phyloP scores from a whole-genome alignment of 2,888 invertebrate genomes.

The Panopea generosa region DNA sequence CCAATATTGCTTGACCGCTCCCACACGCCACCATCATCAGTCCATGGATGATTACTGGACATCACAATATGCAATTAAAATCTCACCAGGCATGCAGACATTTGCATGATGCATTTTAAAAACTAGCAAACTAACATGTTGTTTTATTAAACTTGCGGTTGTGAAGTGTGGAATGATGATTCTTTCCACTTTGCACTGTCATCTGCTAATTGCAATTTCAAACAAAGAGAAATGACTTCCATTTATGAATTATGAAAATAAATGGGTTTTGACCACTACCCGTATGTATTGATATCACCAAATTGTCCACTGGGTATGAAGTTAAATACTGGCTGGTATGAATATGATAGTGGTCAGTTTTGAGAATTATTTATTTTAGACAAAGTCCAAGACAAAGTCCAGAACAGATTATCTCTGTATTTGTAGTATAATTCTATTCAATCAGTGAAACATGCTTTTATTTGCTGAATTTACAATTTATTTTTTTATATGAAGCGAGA shows the following conservation, averaged over 20 bases:
- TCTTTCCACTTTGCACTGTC: slow-evolving; percentile 12
- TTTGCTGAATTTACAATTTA: too few species aligned
- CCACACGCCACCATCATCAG: slow-evolving; percentile 1
- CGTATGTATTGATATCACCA: slow-evolving; percentile 30
- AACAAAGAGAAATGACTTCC: slow-evolving; percentile 19
- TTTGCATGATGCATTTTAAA: slow-evolving; percentile 10
- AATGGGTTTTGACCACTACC: slow-evolving; percentile 27
- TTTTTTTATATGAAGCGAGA: too few species aligned
- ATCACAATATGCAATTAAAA: slow-evolving; percentile 5
- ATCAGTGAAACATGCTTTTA: too few species aligned
- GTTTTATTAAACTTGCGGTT: slow-evolving; percentile 5
- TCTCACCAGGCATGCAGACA: slow-evolving; percentile 9
- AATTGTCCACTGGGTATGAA: neutral
- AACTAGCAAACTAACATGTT: slow-evolving; percentile 27
- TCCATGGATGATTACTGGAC: slow-evolving; percentile 3
- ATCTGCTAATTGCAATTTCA: slow-evolving; percentile 16
- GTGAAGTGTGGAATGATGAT: slow-evolving; percentile 8
- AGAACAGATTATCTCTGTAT: too few species aligned
- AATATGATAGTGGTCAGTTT: neutral
- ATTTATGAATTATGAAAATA: slow-evolving; percentile 35
- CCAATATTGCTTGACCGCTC: neutral
- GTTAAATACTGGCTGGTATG: slow-evolving; percentile 43
- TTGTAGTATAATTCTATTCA: too few species aligned
- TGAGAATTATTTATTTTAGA: neutral
- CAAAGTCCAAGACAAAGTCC: neutral